phyloP scores from a whole-genome alignment of 1,140 invertebrate genomes.

The Lepidurus couesii region DNA sequence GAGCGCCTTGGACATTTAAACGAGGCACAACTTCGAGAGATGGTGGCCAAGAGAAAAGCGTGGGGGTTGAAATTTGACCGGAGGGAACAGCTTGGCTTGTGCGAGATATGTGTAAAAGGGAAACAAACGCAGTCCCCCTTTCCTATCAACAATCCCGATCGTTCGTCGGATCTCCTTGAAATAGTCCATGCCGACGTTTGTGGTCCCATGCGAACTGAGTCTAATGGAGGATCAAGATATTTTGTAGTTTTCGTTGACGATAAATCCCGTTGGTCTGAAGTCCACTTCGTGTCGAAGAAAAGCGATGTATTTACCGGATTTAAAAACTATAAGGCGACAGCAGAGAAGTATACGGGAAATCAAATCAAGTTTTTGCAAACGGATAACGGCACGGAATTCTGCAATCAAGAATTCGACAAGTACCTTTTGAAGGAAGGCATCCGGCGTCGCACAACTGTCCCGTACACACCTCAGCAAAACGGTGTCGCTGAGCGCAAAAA shows the following conservation, averaged over 20 bases:
- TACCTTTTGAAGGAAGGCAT: constrained; percentile 43
- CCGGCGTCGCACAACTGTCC: constrained; percentile 46
- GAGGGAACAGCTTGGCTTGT: background rate
- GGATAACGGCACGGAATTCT: constrained; percentile 27
- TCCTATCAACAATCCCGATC: background rate
- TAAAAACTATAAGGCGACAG: background rate
- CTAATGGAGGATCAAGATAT: constrained; percentile 6
- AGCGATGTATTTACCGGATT: constrained; percentile 30
- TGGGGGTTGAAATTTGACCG: background rate
- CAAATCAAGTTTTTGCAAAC: background rate
- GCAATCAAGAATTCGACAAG: constrained; percentile 14
- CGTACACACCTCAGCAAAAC: constrained; percentile 50
- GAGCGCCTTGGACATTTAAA: background rate
- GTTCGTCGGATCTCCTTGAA: background rate
- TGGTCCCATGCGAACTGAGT: constrained; percentile 16
- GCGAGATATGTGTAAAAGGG: background rate
- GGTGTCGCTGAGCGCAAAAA: constrained; percentile 49
- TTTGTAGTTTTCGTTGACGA: constrained; percentile 18
- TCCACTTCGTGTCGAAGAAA: background rate
- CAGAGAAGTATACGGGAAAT: constrained; percentile 14
- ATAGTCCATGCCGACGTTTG: constrained; percentile 26
- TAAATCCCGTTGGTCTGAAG: background rate
- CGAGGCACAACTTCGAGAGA: background rate
- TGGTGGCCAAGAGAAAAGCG: background rate
- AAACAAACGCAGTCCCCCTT: background rate